Evolutionary conservation across 2,888 invertebrate genomes (phyloP).

Genomic region (Actias luna): DNA sequence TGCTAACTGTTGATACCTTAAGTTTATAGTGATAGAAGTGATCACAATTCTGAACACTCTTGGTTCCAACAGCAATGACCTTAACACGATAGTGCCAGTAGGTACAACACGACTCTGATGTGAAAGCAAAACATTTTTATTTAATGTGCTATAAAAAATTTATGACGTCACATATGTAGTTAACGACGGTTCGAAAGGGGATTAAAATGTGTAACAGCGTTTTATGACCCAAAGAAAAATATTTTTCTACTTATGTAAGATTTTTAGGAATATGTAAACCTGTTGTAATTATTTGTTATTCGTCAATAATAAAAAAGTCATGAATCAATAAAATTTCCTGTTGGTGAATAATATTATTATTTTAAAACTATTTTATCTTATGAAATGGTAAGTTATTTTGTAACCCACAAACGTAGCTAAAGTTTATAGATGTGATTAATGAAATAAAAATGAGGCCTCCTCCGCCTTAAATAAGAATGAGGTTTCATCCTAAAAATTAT

Average conservation of each 20-base stretch:
- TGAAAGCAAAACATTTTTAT: conserved; percentile 9
- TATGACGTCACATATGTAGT: conserved; percentile 8
- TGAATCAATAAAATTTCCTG: neutral
- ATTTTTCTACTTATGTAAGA: neutral
- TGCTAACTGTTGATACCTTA: too few relatives aligned
- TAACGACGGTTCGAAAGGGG: conserved; percentile 3
- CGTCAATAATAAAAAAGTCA: neutral
- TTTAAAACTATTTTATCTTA: too few relatives aligned
- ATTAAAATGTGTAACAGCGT: neutral
- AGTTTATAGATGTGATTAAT: too few relatives aligned
- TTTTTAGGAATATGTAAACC: neutral
- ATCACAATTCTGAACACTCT: neutral
- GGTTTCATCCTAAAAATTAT: too few relatives aligned
- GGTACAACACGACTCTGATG: neutral
- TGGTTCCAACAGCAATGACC: neutral
- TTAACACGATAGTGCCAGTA: neutral
- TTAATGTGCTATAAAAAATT: conserved; percentile 8
- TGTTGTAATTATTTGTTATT: neutral
- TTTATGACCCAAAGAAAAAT: neutral
- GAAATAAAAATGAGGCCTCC: too few relatives aligned
- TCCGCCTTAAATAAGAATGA: too few relatives aligned
- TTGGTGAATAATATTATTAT: too few relatives aligned
- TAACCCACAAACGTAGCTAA: too few relatives aligned
- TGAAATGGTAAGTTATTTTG: too few relatives aligned
- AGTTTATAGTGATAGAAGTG: too few relatives aligned